A percentile compares a stretch with the other conserved stretches of the same genome.
Conservation (phyloP, 2,888 invertebrate genomes). For the Mellilla xanthometata region DNA sequence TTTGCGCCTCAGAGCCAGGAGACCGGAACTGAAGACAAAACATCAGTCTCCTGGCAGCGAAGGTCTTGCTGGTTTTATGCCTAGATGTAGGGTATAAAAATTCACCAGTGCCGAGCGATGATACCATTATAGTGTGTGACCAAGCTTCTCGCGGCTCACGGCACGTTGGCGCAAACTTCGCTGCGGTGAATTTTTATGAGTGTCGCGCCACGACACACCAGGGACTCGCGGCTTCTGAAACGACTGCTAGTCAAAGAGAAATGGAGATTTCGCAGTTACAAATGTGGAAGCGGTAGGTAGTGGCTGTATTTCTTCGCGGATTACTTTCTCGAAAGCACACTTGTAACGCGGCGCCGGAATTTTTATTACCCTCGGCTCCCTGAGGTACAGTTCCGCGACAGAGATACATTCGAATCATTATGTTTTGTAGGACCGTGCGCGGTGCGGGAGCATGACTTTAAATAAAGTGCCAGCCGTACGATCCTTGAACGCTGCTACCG, state of each 20-base stretch:
- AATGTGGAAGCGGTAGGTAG: conserved; percentile 71
- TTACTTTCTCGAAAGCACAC: conserved; percentile 73
- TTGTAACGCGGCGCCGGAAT: conserved; percentile 68
- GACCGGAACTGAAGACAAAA: too few species aligned
- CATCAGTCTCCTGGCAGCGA: too few species aligned
- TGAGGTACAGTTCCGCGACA: conserved; percentile 65
- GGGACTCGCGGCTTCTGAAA: conserved; percentile 73
- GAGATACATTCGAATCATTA: conserved; percentile 71
- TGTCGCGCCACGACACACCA: conserved; percentile 70
- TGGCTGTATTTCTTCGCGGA: conserved; percentile 75
- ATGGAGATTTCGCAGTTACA: conserved; percentile 79
- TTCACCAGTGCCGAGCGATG: too few species aligned
- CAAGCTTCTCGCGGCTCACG: too few species aligned
- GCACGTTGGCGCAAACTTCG: conserved; percentile 64
- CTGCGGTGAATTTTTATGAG: conserved; percentile 76
- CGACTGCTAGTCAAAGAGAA: conserved; percentile 78
- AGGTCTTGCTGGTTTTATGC: too few species aligned
- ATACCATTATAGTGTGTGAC: too few species aligned
- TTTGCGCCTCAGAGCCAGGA: too few species aligned
- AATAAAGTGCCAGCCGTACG: conserved; percentile 37
- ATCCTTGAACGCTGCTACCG: conserved; percentile 9
- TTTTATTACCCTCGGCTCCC: conserved; percentile 73
- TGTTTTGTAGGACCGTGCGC: conserved; percentile 55
- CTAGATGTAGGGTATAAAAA: too few species aligned
- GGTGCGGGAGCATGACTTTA: conserved; percentile 48